These are phyloP conservation scores for Todiramphus saurophagus DNA, from an alignment of 2,113 vertebrate species.

Conservation along the genomic window DNA sequence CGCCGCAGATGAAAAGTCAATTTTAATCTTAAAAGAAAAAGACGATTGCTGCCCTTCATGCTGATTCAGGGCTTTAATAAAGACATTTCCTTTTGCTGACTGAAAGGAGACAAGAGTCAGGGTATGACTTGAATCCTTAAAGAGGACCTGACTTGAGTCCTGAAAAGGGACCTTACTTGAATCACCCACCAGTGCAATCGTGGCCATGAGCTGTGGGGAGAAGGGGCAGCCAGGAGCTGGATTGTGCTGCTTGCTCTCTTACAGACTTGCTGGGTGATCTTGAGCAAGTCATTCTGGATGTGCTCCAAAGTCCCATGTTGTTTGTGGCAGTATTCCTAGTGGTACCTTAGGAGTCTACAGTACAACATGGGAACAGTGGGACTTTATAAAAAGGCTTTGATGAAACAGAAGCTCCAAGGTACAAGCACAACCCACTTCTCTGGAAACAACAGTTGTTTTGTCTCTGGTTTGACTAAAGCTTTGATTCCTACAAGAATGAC, in stretches of 20 bases:
- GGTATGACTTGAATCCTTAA: constrained; percentile 39
- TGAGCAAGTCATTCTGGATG: not conserved
- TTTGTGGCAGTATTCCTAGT: not conserved
- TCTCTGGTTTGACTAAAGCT: not conserved
- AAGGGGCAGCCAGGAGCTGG: not conserved
- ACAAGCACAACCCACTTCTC: not conserved
- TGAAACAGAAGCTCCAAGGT: not conserved
- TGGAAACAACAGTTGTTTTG: not conserved
- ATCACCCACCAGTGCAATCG: not conserved
- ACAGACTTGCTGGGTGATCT: not conserved
- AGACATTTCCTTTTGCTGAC: constrained; percentile 46
- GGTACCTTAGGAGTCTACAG: not conserved
- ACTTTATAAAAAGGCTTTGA: not conserved
- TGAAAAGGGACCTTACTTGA: not conserved
- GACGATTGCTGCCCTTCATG: constrained; percentile 23
- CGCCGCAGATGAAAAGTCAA: constrained; percentile 8
- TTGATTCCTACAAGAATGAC: not conserved
- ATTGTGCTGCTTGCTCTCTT: not conserved
- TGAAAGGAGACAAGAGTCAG: not conserved
- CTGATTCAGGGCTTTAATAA: constrained; percentile 38
- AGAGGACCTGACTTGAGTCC: constrained; percentile 27
- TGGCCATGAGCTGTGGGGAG: not conserved
- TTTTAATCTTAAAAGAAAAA: constrained; percentile 47
- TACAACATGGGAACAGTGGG: not conserved
- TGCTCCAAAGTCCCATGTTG: not conserved